Evolutionary conservation across 1,140 invertebrate species (phyloP), one percentile per base, ranked within the genome.

Genomic region (Drusus annulatus): DNA sequence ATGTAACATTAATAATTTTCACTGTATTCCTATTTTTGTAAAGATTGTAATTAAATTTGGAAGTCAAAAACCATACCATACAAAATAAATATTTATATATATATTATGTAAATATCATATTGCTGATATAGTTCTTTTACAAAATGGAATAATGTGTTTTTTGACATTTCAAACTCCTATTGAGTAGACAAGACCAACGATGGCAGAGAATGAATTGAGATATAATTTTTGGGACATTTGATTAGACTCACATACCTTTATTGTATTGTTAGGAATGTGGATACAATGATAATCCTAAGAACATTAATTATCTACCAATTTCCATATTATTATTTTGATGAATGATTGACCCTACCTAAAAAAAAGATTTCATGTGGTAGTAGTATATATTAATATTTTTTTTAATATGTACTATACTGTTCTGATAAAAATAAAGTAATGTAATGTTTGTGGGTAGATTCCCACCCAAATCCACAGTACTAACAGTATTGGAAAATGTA

Each of bases 21-120:
- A 28, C 17, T 51, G 17, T 71, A 52, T 52, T 71, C 45, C 45
- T 71, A 71, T 71, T 71, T 52, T 71, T 52, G 13, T 71, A 71
- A 71, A 71, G 19, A 71, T 21, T 31, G 62, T 65, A 15, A 65
- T 65, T 65, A 65, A 65, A 45, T 15, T 23, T 60, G 56, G 56
- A 60, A 60, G 23, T 60, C 56, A 60, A 19, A 60, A 60, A 19
- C 23, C 56, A 60, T 23, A 60, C 17, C n/a, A 56, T 17, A 60
- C n/a, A 23, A 17, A 60, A 60, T 23, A 60, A 23, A 60, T 23
- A 60, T 60, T 19, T 60, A 8, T 36, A 7, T 10, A 45, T 28
- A 28, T 28, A 45, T 45, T 1, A 45, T 60, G n/a, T 60, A 60
- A 19, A 60, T 60, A 56, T 45, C 19, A 21, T 56, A 60, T 60